phyloP scores from a whole-genome alignment of 1,140 invertebrate genomes.

The Eueides isabella region DNA sequence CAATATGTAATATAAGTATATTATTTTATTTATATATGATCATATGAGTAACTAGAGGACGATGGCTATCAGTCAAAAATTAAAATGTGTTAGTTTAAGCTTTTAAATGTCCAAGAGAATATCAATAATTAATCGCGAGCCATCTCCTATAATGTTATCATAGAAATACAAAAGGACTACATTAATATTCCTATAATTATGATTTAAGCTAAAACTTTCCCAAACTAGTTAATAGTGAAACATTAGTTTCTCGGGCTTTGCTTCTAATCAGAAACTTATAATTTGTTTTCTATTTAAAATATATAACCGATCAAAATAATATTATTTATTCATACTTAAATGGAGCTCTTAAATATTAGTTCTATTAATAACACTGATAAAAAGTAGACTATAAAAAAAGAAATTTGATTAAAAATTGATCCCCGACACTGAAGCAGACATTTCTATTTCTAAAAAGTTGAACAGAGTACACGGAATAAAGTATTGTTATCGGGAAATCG shows the following conservation, averaged over 20 bases:
- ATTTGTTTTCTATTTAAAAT: background rate
- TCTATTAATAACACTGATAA: background rate
- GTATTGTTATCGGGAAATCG: conserved; percentile 7
- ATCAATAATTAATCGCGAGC: background rate
- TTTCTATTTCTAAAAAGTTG: background rate
- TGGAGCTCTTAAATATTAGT: background rate
- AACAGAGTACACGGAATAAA: conserved; percentile 1
- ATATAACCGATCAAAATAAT: background rate
- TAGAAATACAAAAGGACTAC: background rate
- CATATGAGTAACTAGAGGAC: too few relatives aligned
- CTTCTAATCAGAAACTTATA: background rate
- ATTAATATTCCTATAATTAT: background rate
- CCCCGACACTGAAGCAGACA: background rate
- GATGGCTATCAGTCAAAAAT: too few relatives aligned
- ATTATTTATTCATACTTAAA: background rate
- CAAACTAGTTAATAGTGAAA: background rate
- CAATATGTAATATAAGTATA: too few relatives aligned
- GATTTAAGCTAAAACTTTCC: background rate
- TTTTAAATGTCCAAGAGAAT: background rate
- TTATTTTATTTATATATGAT: too few relatives aligned
- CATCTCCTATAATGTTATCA: background rate
- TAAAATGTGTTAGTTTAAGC: too few relatives aligned
- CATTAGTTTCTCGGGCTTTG: background rate
- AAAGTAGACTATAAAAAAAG: background rate
- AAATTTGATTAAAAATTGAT: conserved; percentile 11